Percentiles rank a stretch among this genome's conserved stretches.
These are phyloP conservation scores for Hyposoter didymator DNA, from an alignment of 2,888 invertebrate genomes.

Conservation along the genomic window DNA sequence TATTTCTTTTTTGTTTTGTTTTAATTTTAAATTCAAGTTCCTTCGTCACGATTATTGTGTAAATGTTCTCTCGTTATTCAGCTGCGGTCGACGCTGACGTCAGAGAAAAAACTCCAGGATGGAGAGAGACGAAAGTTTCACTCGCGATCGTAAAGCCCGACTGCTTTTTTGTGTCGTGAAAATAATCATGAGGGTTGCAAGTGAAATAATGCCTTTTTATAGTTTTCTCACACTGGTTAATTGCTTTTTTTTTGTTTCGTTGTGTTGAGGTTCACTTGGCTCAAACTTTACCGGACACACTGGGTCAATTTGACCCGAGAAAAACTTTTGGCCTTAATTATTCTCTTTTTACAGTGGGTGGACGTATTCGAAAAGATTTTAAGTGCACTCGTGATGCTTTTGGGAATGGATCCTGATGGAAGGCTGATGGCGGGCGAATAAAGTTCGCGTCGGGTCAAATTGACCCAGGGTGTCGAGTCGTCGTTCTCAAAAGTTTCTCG, in stretches of 20 bases:
- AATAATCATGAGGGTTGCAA: background rate
- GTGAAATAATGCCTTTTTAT: constrained; percentile 2
- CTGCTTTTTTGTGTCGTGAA: background rate
- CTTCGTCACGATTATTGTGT: background rate
- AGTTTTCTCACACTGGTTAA: background rate
- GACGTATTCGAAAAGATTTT: too few relatives aligned
- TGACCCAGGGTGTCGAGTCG: too few relatives aligned
- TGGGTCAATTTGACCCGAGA: background rate
- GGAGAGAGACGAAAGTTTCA: background rate
- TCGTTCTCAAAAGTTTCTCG: too few relatives aligned
- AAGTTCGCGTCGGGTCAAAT: too few relatives aligned
- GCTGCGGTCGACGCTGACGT: constrained; percentile 5
- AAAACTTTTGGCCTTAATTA: background rate
- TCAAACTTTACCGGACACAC: background rate
- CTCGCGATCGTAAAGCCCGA: background rate
- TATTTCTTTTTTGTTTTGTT: background rate
- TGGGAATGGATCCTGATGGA: too few relatives aligned
- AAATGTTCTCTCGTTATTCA: background rate
- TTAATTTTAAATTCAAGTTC: background rate
- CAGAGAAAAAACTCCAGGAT: background rate
- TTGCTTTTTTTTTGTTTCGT: background rate
- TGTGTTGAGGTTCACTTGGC: background rate
- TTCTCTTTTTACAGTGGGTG: background rate
- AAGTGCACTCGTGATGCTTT: too few relatives aligned
- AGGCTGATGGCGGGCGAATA: too few relatives aligned